Evolutionary conservation across 2,888 invertebrate species (phyloP).

Genomic region (Philereme transversata): DNA sequence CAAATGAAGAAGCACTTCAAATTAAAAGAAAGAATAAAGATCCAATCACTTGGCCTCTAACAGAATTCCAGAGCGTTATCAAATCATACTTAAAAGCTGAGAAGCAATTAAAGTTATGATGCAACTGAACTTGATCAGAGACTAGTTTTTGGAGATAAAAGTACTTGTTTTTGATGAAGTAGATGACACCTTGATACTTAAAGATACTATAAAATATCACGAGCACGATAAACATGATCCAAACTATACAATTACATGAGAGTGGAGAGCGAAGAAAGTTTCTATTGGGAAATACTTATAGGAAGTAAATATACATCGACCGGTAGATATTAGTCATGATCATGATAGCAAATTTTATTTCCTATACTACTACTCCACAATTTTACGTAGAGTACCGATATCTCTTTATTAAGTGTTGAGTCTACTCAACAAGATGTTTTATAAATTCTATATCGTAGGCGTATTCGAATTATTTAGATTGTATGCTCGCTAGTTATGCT

Average conservation of each 20-base stretch:
- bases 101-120: slow-evolving; percentile 21
- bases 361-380: neutral
- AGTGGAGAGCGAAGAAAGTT: slow-evolving; percentile 31
- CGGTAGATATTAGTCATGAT: neutral
- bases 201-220: neutral
- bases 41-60: slow-evolving; percentile 32
- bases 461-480: no score
- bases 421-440: no score
- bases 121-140: slow-evolving; percentile 10
- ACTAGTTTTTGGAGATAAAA: slow-evolving; percentile 9
- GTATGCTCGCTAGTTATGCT: no score
- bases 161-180: neutral
- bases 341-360: slow-evolving; percentile 8
- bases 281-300: slow-evolving; percentile 31
- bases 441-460: no score
- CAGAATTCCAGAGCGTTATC: slow-evolving; percentile 24
- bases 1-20: slow-evolving; percentile 5
- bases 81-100: slow-evolving; percentile 20
- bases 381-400: neutral
- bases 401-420: no score
- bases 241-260: neutral
- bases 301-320: slow-evolving; percentile 39
- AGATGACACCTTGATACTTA: slow-evolving; percentile 1
- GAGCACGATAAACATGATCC: neutral
- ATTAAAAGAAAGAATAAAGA: slow-evolving; percentile 17